Conservation (phyloP, 1,140 invertebrate species). For the Tetranychus urticae region DNA sequence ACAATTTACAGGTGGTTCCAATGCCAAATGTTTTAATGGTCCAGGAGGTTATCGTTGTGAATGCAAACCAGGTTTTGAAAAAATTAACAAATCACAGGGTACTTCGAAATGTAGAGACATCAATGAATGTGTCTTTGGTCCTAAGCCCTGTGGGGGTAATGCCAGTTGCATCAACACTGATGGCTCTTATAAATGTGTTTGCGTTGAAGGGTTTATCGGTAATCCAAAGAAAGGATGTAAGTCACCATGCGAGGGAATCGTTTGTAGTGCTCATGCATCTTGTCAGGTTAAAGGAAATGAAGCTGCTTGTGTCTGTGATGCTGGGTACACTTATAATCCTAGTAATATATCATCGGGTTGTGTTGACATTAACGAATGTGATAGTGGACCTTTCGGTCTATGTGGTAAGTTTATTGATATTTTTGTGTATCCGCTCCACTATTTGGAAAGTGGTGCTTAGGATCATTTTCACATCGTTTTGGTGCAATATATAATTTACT, state of each 20-base stretch:
- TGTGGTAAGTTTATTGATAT: too few species aligned
- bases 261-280: slow-evolving; percentile 60
- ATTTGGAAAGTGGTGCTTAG: too few species aligned
- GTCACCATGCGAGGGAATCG: slow-evolving; percentile 5
- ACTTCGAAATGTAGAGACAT: slow-evolving; percentile 3
- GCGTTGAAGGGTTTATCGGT: slow-evolving; percentile 15
- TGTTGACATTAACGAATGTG: slow-evolving; percentile 49
- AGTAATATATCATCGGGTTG: slow-evolving; percentile 15
- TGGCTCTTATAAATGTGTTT: slow-evolving; percentile 22
- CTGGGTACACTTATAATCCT: slow-evolving; percentile 54
- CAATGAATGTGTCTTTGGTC: slow-evolving; percentile 32
- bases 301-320: slow-evolving; percentile 53
- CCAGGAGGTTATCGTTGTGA: slow-evolving; percentile 25
- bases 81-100: too few species aligned
- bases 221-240: not conserved
- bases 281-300: slow-evolving; percentile 56
- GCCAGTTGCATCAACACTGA: slow-evolving; percentile 46
- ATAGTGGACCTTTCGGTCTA: slow-evolving; percentile 27
- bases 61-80: not conserved
- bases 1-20: too few species aligned
- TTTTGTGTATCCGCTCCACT: too few species aligned
- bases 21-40: slow-evolving; percentile 46
- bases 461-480: too few species aligned
- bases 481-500: too few species aligned
- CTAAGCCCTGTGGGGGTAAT: slow-evolving; percentile 42